Evolutionary conservation across 92 coral and sea anemone genomes (phyloP), one percentile per base, ranked within the genome.

Genomic region (Parazoanthus darwini): DNA sequence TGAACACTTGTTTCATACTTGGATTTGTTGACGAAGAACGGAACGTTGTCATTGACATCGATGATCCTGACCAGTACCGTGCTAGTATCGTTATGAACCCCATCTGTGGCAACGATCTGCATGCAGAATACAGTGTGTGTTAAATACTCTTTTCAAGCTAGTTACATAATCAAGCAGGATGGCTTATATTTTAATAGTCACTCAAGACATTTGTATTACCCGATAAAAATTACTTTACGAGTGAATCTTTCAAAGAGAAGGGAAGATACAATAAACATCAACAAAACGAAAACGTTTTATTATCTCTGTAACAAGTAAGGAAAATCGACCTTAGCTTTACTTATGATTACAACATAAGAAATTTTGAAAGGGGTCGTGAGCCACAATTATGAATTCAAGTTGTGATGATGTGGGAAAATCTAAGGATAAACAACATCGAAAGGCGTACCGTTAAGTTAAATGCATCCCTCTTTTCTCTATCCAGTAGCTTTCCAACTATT

Each of bases 21-120:
- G 8, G 92, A 43, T 48, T 89, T 7, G 75, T 37, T 82, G 8
- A 36, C 56, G 84, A 94, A 92, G 75, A 71, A 66, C 26, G 96
- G 96, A 33, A 86, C 3, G 81, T 94, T 94, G 80, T 94, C 96
- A 46, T 94, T 94, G 77, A 80, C 86, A 87, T 94, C 96, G 39
- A 82, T 63, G 68, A 94, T 71, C 14, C 74, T 91, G 33, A 94
- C 89, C 67, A 89, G 82, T 35, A 92, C 88, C 0, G 71, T 80
- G 11, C 85, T 14, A 5, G 91, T 86, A 4, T 63, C 81, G 72
- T 89, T 92, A 48, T 92, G 86, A 35, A 80, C 65, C 18, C 92
- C 94, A 82, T 92, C 94, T 10, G 94, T 79, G 1, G 94, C 94
- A n/a, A 77, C 14, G 18, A 92, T 82, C 94, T 92, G 70, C 3